Base-by-base conservation (phyloP, 2,888 invertebrate genomes). In the Tanypteryx hageni region DNA sequence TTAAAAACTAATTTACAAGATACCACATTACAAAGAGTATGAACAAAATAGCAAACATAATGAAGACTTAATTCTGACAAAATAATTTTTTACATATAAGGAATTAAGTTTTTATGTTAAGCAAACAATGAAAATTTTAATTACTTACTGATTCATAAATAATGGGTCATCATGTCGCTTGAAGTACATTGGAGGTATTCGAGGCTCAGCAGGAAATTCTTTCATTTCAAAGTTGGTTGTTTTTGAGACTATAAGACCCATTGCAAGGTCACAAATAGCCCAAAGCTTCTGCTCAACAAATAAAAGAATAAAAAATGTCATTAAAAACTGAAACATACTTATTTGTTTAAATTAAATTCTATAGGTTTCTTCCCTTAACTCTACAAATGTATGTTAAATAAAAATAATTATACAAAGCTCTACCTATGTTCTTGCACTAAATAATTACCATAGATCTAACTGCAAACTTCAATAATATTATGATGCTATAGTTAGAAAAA, bases 191-290 rank as follows among this genome's bases (percentile, higher is more conserved):
- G 97, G 97, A 93, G 99, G 98, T 94, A 99, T 97, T 94, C 98
- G 96, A 92, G 98, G 97, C 95, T 98, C 98, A 82, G 97, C 96
- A 11, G 98, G 97, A 95, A 98, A 98, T 94, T 99, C 98, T 95
- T 98, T 98, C 95, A 98, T 96, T 94, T 99, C 98, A 95, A 98
- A 98, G 94, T 97, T 98, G 92, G 97, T 96, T 91, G 98, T 97
- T 94, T 98, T 98, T 92, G 98, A 97, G 95, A 98, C 97, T 94
- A 99, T 97, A 94, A 99, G 96, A 91, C 98, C 98, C 96, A 99
- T 97, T 22, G 99, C 98, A 93, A 99, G 96, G 96, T 99, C 99
- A 96, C 99, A 99, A 92, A 98, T 97, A 58, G 99, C 98, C 98
- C 99, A 99, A 95, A 99, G 95, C 98, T 99, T 99, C 98, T 99